Evolutionary conservation across 1,140 invertebrate species (phyloP).

Genomic region (Caenorhabditis brenneri): DNA sequence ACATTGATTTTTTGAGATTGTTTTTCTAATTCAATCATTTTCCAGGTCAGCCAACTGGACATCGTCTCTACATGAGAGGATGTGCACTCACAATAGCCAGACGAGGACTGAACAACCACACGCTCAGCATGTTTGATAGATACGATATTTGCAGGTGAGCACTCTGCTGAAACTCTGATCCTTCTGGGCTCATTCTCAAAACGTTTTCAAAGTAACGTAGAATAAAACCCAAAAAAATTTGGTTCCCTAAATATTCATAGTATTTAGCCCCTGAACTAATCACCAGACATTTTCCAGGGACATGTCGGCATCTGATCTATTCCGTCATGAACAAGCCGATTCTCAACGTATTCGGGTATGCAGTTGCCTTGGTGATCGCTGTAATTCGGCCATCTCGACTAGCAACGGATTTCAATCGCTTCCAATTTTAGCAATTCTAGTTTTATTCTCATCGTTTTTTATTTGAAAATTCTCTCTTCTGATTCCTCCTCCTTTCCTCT

Average conservation of each 20-base stretch:
- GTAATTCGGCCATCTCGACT: conserved; percentile 27
- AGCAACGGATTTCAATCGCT: not conserved
- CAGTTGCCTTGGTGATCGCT: conserved; percentile 58
- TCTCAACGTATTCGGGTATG: conserved; percentile 55
- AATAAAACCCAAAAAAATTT: no score
- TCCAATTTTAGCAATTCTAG: conserved; percentile 13
- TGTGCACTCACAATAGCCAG: conserved; percentile 53
- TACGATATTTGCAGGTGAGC: conserved; percentile 55
- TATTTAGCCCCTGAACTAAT: no score
- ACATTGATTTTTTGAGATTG: no score
- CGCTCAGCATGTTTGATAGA: conserved; percentile 56
- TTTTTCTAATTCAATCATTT: not conserved
- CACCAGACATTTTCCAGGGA: conserved; percentile 27
- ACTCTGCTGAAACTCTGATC: no score
- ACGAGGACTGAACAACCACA: conserved; percentile 56
- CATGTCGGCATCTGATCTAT: conserved; percentile 55
- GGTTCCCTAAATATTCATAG: not conserved
- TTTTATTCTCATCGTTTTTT: not conserved
- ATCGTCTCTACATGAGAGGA: conserved; percentile 52
- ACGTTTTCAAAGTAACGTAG: no score
- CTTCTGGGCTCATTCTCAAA: no score
- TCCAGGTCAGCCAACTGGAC: conserved; percentile 57
- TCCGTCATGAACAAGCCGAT: conserved; percentile 51
- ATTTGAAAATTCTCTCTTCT: not conserved
- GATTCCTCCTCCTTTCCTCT: not conserved